These are phyloP conservation scores for Ammodytes dubius DNA, from an alignment of 2,113 vertebrate genomes.

Conservation along the genomic window DNA sequence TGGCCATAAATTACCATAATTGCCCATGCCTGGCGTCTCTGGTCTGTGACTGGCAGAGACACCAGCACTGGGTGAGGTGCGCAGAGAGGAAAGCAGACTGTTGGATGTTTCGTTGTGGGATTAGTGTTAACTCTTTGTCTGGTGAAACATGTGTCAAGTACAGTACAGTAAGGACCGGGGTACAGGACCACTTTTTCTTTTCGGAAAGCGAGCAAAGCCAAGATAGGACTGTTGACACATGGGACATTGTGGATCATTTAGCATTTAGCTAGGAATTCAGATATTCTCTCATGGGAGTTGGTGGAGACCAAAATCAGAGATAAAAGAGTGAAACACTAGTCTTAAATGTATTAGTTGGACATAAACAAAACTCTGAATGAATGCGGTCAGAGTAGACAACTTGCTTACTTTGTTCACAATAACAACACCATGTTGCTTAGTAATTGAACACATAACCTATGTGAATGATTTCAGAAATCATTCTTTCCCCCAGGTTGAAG, in stretches of 20 bases:
- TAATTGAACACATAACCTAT: no score
- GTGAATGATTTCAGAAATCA: no score
- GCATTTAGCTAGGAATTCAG: no score
- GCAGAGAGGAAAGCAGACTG: constrained; percentile 35
- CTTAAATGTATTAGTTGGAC: neutral
- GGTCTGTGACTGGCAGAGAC: constrained; percentile 79
- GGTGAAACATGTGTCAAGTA: constrained; percentile 32
- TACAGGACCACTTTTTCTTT: constrained; percentile 56
- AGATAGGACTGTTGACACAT: constrained; percentile 66
- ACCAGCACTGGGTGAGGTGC: constrained; percentile 70
- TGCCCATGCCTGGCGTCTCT: constrained; percentile 78
- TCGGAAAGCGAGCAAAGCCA: constrained; percentile 63
- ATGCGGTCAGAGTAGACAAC: neutral
- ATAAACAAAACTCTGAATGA: neutral
- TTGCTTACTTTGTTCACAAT: no score
- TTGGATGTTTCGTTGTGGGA: constrained; percentile 42
- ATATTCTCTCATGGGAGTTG: no score
- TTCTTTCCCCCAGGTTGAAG: no score
- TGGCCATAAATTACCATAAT: constrained; percentile 82
- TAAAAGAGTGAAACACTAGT: neutral
- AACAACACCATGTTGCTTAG: no score
- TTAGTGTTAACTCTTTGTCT: constrained; percentile 60
- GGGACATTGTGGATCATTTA: no score
- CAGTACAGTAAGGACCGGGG: neutral
- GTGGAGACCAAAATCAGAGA: no score